Percentiles rank a stretch among this genome's conserved stretches.
phyloP scores from a whole-genome alignment of 2,113 vertebrate species.

The Phrynosoma blainvillii region DNA sequence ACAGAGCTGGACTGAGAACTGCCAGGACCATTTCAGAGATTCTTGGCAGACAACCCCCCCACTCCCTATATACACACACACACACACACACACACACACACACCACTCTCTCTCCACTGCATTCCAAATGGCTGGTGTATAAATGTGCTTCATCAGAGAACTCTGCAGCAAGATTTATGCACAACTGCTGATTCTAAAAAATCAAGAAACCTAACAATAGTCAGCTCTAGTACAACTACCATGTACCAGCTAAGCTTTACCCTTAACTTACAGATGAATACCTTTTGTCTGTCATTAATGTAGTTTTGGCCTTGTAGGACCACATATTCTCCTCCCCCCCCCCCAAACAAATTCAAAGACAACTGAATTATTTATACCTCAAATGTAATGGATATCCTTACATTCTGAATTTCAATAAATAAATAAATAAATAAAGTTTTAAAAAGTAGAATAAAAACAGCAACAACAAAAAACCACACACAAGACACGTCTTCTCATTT shows the following conservation, averaged over 20 bases:
- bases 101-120: background rate
- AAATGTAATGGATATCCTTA: too few species aligned
- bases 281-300: background rate
- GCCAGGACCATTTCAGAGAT: background rate
- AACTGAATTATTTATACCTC: background rate
- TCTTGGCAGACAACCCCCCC: background rate
- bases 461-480: background rate
- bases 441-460: too few species aligned
- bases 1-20: slow-evolving; percentile 9
- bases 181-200: background rate
- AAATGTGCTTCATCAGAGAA: background rate
- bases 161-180: background rate
- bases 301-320: background rate
- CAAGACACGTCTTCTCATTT: background rate
- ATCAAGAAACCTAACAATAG: background rate
- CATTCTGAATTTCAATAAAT: background rate
- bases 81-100: too few species aligned
- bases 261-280: background rate
- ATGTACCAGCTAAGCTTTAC: background rate
- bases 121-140: background rate
- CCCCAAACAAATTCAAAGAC: background rate
- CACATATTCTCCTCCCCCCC: background rate
- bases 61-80: too few species aligned
- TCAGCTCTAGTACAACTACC: background rate
- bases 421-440: too few species aligned